These are phyloP conservation scores for Xenops minutus DNA, from an alignment of 2,797 vertebrate species.

Conservation along the genomic window DNA sequence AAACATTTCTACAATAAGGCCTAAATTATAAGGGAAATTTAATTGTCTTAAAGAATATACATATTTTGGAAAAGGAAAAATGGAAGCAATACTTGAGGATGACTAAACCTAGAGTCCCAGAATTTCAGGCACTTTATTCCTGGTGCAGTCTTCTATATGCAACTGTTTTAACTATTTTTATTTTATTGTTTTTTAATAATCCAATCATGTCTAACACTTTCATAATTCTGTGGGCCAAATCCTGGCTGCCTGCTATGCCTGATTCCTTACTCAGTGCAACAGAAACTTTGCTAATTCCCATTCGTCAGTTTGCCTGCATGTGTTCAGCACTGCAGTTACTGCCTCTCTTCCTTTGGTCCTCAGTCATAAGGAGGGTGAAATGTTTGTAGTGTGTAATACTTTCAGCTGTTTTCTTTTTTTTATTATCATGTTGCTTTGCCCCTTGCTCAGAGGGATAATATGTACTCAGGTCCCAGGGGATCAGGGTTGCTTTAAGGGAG, in stretches of 20 bases:
- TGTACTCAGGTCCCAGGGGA: background rate
- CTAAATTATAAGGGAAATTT: background rate
- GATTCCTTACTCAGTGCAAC: background rate
- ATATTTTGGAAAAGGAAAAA: background rate
- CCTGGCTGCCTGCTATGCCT: background rate
- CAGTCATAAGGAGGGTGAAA: background rate
- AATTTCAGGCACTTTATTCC: background rate
- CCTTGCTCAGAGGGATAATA: background rate
- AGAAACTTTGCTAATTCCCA: background rate
- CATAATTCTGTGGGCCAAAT: background rate
- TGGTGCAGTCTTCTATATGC: background rate
- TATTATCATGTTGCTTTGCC: background rate
- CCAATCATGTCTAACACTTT: background rate
- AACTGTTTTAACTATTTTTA: background rate
- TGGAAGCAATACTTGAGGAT: background rate
- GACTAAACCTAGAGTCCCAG: background rate
- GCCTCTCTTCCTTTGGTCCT: background rate
- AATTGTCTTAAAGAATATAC: background rate
- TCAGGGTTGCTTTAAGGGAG: background rate
- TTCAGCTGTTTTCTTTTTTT: background rate
- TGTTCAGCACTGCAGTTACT: background rate
- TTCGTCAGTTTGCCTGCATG: rapidly evolving
- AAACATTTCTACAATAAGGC: background rate
- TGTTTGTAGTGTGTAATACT: background rate
- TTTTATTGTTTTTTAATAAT: background rate